Base-by-base conservation (phyloP, 2,113 vertebrate genomes). In the Toxotes chatareus region DNA sequence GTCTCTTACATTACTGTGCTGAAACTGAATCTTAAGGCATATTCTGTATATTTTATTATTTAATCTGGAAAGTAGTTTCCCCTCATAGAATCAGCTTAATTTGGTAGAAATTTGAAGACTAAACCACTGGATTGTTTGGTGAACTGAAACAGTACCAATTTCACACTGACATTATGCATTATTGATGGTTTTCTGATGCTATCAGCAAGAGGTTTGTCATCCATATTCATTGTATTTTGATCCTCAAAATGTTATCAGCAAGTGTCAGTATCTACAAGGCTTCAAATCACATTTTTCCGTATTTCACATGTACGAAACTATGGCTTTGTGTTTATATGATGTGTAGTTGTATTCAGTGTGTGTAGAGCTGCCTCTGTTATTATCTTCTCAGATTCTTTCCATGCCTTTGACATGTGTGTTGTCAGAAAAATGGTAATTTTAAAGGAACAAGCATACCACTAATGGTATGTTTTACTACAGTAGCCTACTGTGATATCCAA, bases 141-240 rank as follows among this genome's bases (percentile, higher is more conserved):
- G 31, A 2, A n/a, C 16, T 63, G 40, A 73, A 38, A 51, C 10
- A 32, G 27, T 11, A 27, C 13, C 2, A 49, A 70, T 62, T 65
- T 73, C 27, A 64, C 27, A 10, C 27, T 71, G 55, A 59, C 36
- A 27, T 69, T 17, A 19, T 83, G 46, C 27, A 86, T 88, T 76
- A 83, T 80, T 80, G 34, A 86, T 80, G 14, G 8, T 9, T 71
- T 40, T 81, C 36, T 71, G 69, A 83, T 80, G 56, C 38, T 42
- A 67, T 51, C 81, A 82, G 72, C 75, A 79, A 76, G 75, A 1
- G 21, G 69, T 59, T 85, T 68, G 11, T 76, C 79, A 80, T 89
- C 55, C 49, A 74, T 82, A 80, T 77, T 88, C 63, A 82, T 86
- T 65, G 19, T 44, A 4, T 64, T 73, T 84, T 59, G 59, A 47